These are phyloP conservation scores for Noctuana brunneofusca DNA, from an alignment of 2,888 invertebrate genomes.

Conservation along the genomic window DNA sequence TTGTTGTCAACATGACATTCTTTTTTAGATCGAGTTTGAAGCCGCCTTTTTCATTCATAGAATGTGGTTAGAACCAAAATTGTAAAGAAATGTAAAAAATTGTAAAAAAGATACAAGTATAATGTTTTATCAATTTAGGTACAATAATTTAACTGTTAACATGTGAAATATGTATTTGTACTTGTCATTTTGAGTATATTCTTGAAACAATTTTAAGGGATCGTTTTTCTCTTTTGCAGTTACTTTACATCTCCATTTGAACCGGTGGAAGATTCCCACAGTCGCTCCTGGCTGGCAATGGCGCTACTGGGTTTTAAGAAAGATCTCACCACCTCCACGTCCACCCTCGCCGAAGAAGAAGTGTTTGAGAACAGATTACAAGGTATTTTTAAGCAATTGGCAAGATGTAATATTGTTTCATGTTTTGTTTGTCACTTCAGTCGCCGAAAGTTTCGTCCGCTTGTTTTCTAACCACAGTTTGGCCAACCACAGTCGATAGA, in stretches of 20 bases:
- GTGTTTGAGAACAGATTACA: conserved; percentile 63
- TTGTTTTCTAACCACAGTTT: too few species aligned
- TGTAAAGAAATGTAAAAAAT: too few species aligned
- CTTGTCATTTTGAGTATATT: background rate
- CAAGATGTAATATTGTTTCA: background rate
- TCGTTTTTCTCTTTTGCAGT: conserved; percentile 46
- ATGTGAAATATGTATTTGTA: background rate
- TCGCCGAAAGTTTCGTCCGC: background rate
- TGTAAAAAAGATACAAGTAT: too few species aligned
- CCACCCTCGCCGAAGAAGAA: conserved; percentile 84
- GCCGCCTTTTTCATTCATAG: too few species aligned
- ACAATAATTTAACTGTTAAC: too few species aligned
- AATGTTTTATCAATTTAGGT: too few species aligned
- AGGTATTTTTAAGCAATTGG: conserved; percentile 40
- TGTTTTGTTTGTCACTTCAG: background rate
- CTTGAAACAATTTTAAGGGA: background rate
- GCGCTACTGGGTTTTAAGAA: conserved; percentile 86
- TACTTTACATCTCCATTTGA: conserved; percentile 79
- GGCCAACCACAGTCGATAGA: too few species aligned
- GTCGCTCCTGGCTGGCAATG: conserved; percentile 85
- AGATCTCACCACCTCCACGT: conserved; percentile 82
- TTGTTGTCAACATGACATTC: background rate
- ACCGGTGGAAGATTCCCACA: conserved; percentile 61
- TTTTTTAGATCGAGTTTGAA: background rate
- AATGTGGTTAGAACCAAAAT: too few species aligned